Evolutionary conservation across 2,113 vertebrate species (phyloP), one percentile per base, ranked within the genome.

Genomic region (Lontra canadensis): DNA sequence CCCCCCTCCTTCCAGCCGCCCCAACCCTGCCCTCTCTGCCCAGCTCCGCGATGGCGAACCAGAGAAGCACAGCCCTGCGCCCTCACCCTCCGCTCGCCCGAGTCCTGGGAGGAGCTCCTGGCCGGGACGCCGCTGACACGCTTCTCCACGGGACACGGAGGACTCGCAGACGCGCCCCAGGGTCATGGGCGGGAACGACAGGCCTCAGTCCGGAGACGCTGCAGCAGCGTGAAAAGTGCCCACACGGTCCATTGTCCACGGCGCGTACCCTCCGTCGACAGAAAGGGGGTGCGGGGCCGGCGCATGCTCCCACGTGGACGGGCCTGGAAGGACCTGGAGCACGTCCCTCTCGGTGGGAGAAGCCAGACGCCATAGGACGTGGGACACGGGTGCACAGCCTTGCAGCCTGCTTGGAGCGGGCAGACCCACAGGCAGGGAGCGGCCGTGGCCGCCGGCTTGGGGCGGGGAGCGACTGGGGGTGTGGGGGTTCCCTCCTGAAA

Each of bases 131-230:
- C 44, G 36, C 29, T 1, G 26, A n/a, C 71, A 47, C 55, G 9
- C 3, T 0, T 17, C 21, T 42, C 55, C 15, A 10, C 0, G 0
- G 73, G 31, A 26, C 73, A n/a, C 0, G 0, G 5, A 4, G 20
- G 7, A 49, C 10, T 44, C 23, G 5, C 8, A 36, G 73, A 29
- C 4, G 11, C 15, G 3, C 7, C 73, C 59, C 17, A 61, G 23
- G 31, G 31, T 20, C 20, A 0, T 2, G 34, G 20, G 10, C 31
- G 6, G 55, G 26, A 23, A 63, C n/a, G 83, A 6, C 2, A 18
- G 44, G 12, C 76, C 34, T 39, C 0, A 6, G 6, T 10, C 12
- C 17, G 7, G 65, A 81, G 36, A 39, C 4, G 6, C 3, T 3
- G 23, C 34, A 12, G 15, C 20, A 15, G 61, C 44, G 4, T 3